Conservation (phyloP, 53 echinoderm and acorn worm genomes). For the Echinarachnius parma region DNA sequence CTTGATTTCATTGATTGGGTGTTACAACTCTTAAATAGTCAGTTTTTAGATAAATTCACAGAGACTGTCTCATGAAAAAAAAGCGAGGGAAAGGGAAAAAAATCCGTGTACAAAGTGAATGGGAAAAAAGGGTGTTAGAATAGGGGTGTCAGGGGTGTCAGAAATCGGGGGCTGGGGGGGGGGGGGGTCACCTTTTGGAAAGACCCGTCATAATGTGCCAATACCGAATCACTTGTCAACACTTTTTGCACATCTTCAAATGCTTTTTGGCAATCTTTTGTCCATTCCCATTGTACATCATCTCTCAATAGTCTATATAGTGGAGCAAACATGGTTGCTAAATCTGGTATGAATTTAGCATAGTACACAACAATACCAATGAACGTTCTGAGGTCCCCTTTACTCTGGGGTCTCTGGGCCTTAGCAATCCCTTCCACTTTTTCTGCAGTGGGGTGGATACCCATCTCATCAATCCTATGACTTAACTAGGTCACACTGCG, state of each 20-base stretch:
- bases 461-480: constrained; percentile 42
- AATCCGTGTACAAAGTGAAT: too few relatives aligned
- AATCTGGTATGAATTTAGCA: constrained; percentile 50
- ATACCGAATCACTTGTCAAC: constrained; percentile 27
- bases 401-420: constrained; percentile 24
- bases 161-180: too few relatives aligned
- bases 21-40: too few relatives aligned
- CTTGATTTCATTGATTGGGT: too few relatives aligned
- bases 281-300: constrained; percentile 42
- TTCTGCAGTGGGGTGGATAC: constrained; percentile 42
- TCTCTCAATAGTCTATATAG: constrained; percentile 39
- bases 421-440: constrained; percentile 28
- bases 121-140: too few relatives aligned
- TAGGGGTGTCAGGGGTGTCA: too few relatives aligned
- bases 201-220: too few relatives aligned
- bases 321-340: constrained; percentile 33
- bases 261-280: constrained; percentile 44
- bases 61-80: too few relatives aligned
- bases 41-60: too few relatives aligned
- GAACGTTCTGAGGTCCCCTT: constrained; percentile 23
- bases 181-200: too few relatives aligned
- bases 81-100: too few relatives aligned
- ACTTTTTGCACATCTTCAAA: constrained; percentile 43
- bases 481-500: constrained; percentile 40
- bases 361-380: constrained; percentile 45